Evolutionary conservation across 2,113 vertebrate species (phyloP).

Genomic region (Cinclus cinclus): DNA sequence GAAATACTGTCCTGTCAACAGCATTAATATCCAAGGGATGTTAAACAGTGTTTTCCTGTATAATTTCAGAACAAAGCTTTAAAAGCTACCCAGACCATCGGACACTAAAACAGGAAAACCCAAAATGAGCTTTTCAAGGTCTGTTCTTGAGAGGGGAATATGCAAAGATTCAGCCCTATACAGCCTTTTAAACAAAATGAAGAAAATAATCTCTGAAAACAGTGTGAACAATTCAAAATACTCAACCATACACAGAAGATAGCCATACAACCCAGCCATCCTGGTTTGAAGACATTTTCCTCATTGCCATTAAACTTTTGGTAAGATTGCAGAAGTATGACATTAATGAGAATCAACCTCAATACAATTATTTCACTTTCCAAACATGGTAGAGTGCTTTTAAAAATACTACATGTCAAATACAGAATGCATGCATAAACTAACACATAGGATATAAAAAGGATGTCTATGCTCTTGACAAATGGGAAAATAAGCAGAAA

Average conservation of each 20-base stretch:
- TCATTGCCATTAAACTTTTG: not conserved
- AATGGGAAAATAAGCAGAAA: not conserved
- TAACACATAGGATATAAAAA: not conserved
- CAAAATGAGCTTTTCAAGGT: not conserved
- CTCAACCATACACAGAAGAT: not conserved
- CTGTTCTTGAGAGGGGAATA: not conserved
- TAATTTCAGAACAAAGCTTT: not conserved
- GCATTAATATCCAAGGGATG: not conserved
- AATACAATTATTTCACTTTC: not conserved
- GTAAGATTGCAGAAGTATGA: not conserved
- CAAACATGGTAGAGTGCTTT: not conserved
- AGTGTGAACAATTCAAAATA: not conserved
- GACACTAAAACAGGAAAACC: not conserved
- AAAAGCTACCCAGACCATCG: not conserved
- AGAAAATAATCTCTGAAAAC: not conserved
- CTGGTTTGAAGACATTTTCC: not conserved
- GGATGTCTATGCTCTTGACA: not conserved
- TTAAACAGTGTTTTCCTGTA: not conserved
- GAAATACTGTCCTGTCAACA: not conserved
- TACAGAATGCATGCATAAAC: not conserved
- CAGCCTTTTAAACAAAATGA: not conserved
- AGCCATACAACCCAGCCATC: not conserved
- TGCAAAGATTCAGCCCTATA: not conserved
- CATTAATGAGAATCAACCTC: not conserved
- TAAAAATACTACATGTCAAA: rapidly evolving